phyloP scores from a whole-genome alignment of 2,888 invertebrate genomes.

The Biston betularia region DNA sequence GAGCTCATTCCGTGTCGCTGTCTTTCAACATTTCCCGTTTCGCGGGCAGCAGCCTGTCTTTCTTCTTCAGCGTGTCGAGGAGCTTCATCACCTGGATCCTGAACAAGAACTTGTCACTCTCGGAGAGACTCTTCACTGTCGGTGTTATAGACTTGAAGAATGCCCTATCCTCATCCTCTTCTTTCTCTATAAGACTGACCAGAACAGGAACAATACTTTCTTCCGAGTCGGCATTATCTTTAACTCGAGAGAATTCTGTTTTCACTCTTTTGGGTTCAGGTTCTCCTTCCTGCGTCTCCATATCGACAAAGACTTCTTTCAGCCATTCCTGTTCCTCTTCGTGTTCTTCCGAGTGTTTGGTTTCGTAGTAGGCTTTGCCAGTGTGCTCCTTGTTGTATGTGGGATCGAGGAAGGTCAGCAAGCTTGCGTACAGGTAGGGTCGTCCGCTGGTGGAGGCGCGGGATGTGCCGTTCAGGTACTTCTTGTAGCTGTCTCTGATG shows the following conservation, averaged over 20 bases:
- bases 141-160: constrained; percentile 73
- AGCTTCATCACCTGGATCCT: constrained; percentile 69
- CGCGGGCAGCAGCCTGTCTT: constrained; percentile 45
- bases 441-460: constrained; percentile 34
- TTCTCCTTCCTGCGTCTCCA: constrained; percentile 42
- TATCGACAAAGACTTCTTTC: constrained; percentile 58
- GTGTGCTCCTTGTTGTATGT: constrained; percentile 28
- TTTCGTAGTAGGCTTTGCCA: constrained; percentile 9
- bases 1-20: constrained; percentile 46
- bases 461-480: constrained; percentile 52
- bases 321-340: constrained; percentile 58
- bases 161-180: constrained; percentile 72
- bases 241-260: constrained; percentile 41
- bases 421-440: constrained; percentile 63
- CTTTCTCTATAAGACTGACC: constrained; percentile 64
- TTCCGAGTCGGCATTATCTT: constrained; percentile 44
- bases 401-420: constrained; percentile 61
- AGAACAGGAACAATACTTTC: constrained; percentile 59
- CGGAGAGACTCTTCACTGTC: constrained; percentile 63
- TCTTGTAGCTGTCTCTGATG: constrained; percentile 57
- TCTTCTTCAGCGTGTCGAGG: constrained; percentile 56
- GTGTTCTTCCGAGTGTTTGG: constrained; percentile 37
- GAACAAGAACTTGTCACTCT: constrained; percentile 65
- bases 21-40: constrained; percentile 46
- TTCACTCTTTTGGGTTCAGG: constrained; percentile 47